Conservation (phyloP, 30 jellyfish, hydroid and myxozoan genomes). For the Catostylus mosaicus region DNA sequence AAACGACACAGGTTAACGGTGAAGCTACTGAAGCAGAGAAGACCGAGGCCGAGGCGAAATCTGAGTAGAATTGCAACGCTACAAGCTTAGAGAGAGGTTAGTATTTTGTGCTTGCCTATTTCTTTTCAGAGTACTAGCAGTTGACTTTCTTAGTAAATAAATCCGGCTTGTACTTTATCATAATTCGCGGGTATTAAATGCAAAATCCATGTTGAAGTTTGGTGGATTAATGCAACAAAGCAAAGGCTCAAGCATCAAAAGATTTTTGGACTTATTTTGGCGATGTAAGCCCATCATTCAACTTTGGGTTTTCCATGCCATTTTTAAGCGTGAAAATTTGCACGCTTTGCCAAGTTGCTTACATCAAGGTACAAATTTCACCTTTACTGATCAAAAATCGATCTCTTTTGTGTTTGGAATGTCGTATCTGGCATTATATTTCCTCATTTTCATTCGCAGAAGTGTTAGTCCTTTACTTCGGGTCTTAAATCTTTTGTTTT, state of each 20-base stretch:
- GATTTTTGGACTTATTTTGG: not conserved
- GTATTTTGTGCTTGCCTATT: not conserved
- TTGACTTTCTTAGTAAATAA: not conserved
- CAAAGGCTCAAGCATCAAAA: not conserved
- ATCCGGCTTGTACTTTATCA: not conserved
- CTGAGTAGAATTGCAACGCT: conserved; percentile 1
- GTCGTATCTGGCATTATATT: too few species aligned
- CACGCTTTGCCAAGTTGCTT: not conserved
- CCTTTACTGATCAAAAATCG: too few species aligned
- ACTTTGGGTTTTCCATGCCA: not conserved
- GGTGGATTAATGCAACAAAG: not conserved
- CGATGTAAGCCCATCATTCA: not conserved
- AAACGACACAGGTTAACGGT: conserved; percentile 65
- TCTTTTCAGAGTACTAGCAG: not conserved
- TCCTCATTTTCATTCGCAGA: too few species aligned
- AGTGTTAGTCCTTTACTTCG: too few species aligned
- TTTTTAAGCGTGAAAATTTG: not conserved
- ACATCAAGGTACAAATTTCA: too few species aligned
- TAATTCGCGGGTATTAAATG: not conserved
- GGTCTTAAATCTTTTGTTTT: too few species aligned
- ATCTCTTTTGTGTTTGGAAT: too few species aligned
- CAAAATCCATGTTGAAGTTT: not conserved
- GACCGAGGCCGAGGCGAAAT: conserved; percentile 65
- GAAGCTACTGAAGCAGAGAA: conserved; percentile 73
- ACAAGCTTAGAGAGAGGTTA: not conserved